Conservation (phyloP, 2,113 vertebrate genomes). For the Collichthys lucidus region DNA sequence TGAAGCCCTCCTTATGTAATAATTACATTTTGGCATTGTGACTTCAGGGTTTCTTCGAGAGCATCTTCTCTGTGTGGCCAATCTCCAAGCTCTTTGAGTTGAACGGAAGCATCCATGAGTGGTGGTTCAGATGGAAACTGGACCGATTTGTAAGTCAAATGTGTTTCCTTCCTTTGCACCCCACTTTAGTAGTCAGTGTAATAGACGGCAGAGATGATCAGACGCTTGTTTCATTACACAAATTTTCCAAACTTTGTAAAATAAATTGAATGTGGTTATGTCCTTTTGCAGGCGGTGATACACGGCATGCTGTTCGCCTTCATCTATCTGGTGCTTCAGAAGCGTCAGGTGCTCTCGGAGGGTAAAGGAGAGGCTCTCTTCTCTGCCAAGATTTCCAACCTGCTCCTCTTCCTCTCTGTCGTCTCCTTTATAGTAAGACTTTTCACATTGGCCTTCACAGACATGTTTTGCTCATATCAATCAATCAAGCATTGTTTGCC, state of each 20-base stretch:
- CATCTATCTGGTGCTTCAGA: slow-evolving; percentile 94
- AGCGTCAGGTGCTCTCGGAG: slow-evolving; percentile 91
- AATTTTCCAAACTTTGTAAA: neutral
- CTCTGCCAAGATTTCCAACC: slow-evolving; percentile 90
- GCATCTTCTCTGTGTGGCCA: slow-evolving; percentile 95
- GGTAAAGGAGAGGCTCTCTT: slow-evolving; percentile 94
- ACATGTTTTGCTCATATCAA: too few relatives aligned
- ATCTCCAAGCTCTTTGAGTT: slow-evolving; percentile 94
- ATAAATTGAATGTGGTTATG: neutral
- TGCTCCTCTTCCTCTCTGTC: slow-evolving; percentile 91
- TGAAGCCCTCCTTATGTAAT: neutral
- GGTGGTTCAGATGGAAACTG: slow-evolving; percentile 98
- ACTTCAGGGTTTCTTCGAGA: slow-evolving; percentile 92
- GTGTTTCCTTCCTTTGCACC: slow-evolving; percentile 36
- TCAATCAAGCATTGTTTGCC: too few relatives aligned
- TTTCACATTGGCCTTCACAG: neutral
- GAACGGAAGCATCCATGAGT: slow-evolving; percentile 94
- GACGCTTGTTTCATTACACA: neutral
- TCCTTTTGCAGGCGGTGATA: slow-evolving; percentile 89
- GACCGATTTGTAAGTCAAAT: slow-evolving; percentile 92
- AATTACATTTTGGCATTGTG: slow-evolving; percentile 1
- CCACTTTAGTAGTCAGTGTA: neutral
- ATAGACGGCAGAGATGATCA: neutral
- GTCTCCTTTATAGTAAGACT: slow-evolving; percentile 92
- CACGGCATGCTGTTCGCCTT: slow-evolving; percentile 97